Percentiles rank a stretch among this genome's conserved stretches.
Conservation (phyloP, 2,797 vertebrate genomes). For the Enteromius mattozi region DNA sequence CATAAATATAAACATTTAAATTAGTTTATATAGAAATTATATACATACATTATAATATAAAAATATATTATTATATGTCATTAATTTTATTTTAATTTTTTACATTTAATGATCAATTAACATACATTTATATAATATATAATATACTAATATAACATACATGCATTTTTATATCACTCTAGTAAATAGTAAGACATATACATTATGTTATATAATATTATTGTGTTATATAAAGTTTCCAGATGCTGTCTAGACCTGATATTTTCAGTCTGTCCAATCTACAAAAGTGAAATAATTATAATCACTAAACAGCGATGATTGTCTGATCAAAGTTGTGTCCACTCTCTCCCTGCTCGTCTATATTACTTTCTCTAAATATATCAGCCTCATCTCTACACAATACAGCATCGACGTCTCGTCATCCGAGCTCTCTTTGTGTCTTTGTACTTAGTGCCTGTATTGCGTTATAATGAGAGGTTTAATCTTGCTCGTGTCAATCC, state of each 20-base stretch:
- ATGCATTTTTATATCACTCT: neutral
- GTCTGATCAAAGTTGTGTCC: neutral
- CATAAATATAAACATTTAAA: too few relatives aligned
- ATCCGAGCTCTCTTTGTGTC: slow-evolving; percentile 7
- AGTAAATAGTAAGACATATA: neutral
- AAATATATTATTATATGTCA: neutral
- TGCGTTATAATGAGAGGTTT: slow-evolving; percentile 40
- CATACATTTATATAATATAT: neutral
- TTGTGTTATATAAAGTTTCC: neutral
- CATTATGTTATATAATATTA: neutral
- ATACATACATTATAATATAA: neutral
- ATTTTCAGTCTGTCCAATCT: neutral
- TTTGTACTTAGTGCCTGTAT: slow-evolving; percentile 5
- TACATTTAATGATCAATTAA: neutral
- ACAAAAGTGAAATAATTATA: neutral
- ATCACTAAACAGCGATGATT: neutral
- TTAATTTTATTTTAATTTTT: neutral
- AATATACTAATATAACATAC: neutral
- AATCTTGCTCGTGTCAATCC: slow-evolving; percentile 39
- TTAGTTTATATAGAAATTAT: too few relatives aligned
- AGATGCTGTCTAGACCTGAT: neutral
- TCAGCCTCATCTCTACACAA: slow-evolving; percentile 27
- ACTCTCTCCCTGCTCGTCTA: neutral
- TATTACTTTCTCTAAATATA: neutral
- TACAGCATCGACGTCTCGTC: slow-evolving; percentile 23